phyloP scores from a whole-genome alignment of 2,888 invertebrate genomes.

The Dynastes maya region DNA sequence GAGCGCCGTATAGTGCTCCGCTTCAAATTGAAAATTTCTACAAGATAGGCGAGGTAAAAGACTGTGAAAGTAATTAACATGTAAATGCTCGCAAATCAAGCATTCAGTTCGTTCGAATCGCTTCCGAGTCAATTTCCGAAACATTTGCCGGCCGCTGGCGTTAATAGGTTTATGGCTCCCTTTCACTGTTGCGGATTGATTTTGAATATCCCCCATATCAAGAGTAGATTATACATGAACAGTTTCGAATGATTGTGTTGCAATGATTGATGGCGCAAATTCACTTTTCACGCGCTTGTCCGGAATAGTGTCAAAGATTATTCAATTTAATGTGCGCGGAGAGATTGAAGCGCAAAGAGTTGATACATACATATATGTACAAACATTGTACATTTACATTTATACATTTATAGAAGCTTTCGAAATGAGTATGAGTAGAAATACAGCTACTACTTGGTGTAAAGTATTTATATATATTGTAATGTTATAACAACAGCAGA shows the following conservation, averaged over 20 bases:
- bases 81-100: slow-evolving; percentile 67
- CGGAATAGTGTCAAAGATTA: slow-evolving; percentile 29
- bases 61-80: slow-evolving; percentile 62
- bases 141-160: slow-evolving; percentile 64
- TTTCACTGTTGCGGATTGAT: slow-evolving; percentile 55
- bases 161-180: slow-evolving; percentile 58
- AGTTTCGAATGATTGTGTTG: slow-evolving; percentile 46
- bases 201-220: slow-evolving; percentile 51
- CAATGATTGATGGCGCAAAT: slow-evolving; percentile 44
- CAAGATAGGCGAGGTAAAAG: slow-evolving; percentile 48
- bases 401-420: no score
- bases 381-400: not conserved
- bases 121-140: slow-evolving; percentile 67
- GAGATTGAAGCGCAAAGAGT: slow-evolving; percentile 7
- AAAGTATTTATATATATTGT: no score
- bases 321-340: slow-evolving; percentile 30
- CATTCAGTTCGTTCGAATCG: slow-evolving; percentile 64
- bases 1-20: slow-evolving; percentile 24
- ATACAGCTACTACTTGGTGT: no score
- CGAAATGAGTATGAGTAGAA: no score
- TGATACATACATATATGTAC: slow-evolving; percentile 15
- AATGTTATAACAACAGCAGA: no score
- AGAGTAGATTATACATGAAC: slow-evolving; percentile 49
- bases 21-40: slow-evolving; percentile 44
- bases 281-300: slow-evolving; percentile 43